These are phyloP conservation scores for Scaptomyza tumidula DNA, from an alignment of 2,888 invertebrate genomes.

Conservation along the genomic window DNA sequence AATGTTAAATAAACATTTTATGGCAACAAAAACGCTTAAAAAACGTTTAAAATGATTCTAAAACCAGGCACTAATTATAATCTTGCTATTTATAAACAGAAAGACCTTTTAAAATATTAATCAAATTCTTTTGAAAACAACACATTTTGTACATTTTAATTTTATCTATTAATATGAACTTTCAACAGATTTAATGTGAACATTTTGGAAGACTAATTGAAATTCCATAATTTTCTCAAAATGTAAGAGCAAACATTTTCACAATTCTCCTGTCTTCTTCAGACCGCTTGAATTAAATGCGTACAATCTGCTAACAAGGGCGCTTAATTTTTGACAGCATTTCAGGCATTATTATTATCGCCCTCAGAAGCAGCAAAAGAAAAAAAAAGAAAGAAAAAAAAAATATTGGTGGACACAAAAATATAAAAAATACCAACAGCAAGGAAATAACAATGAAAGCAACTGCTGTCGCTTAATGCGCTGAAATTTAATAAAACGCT, in stretches of 20 bases:
- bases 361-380: slow-evolving; percentile 32
- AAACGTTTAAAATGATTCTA: slow-evolving; percentile 60
- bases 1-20: slow-evolving; percentile 79
- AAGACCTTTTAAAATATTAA: background rate
- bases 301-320: slow-evolving; percentile 47
- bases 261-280: background rate
- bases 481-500: slow-evolving; percentile 76
- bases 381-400: slow-evolving; percentile 23
- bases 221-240: too few relatives aligned
- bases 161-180: too few relatives aligned
- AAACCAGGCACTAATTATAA: slow-evolving; percentile 42
- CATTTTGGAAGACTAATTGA: background rate
- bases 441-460: slow-evolving; percentile 39
- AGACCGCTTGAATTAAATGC: slow-evolving; percentile 1
- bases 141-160: background rate
- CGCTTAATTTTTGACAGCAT: slow-evolving; percentile 63
- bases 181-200: background rate
- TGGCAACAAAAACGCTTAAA: slow-evolving; percentile 63
- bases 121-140: background rate
- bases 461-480: slow-evolving; percentile 64
- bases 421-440: background rate
- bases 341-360: slow-evolving; percentile 63
- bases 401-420: background rate
- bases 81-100: slow-evolving; percentile 21
- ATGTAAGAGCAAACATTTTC: background rate